phyloP scores from a whole-genome alignment of 2,797 vertebrate genomes.

The Pipistrellus pygmaeus region DNA sequence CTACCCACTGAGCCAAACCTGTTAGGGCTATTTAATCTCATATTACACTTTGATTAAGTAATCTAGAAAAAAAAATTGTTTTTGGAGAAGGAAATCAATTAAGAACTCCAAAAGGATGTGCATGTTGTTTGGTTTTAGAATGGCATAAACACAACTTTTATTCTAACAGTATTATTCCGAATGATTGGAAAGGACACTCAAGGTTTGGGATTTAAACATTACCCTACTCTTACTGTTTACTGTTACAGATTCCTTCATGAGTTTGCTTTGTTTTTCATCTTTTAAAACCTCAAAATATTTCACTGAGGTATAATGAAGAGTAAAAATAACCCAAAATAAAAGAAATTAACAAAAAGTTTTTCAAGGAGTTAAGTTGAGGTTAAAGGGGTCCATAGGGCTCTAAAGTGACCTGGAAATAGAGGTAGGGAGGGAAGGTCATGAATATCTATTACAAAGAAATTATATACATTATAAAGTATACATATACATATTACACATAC shows the following conservation, averaged over 20 bases:
- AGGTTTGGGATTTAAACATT: neutral
- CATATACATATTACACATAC: neutral
- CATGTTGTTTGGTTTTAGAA: neutral
- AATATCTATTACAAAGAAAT: constrained; percentile 29
- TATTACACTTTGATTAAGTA: neutral
- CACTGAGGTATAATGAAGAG: neutral
- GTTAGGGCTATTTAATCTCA: neutral
- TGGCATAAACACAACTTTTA: neutral
- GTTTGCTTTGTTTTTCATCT: neutral
- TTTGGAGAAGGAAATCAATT: neutral
- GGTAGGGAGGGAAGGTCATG: neutral
- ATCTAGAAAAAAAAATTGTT: neutral
- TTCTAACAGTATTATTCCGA: neutral
- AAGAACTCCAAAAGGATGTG: neutral
- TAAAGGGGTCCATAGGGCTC: neutral
- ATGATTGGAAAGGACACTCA: neutral
- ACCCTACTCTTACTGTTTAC: neutral
- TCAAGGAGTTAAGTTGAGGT: neutral
- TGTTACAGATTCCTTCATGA: neutral
- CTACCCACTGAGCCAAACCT: no score
- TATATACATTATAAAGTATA: neutral
- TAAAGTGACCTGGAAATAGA: neutral
- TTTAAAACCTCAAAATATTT: constrained; percentile 29
- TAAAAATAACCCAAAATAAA: constrained; percentile 54
- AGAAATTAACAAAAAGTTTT: constrained; percentile 4